Evolutionary conservation across 2,113 vertebrate genomes (phyloP), one percentile per base, ranked within the genome.

Genomic region (Notothenia rossii): DNA sequence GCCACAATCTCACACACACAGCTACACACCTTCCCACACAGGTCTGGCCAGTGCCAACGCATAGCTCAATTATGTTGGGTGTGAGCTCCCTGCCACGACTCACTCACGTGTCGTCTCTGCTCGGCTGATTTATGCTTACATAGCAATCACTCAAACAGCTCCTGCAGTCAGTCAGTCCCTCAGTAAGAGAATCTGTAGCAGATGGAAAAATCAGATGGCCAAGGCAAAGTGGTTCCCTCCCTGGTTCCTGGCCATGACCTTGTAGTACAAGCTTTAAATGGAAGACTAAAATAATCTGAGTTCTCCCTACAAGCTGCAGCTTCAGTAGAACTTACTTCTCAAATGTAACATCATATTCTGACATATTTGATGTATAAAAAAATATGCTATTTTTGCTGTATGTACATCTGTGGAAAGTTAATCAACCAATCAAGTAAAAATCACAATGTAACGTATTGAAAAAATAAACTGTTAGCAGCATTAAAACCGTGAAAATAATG

Each of bases 71-170:
- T 17, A 48, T 61, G n/a, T 54, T 14, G 20, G 54, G 75, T 46
- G 81, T 20, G 65, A 69, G 75, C 72, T 72, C 67, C 18, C 65
- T 56, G 43, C 69, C 59, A 63, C 25, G 4, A 15, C 71, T 88
- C 3, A 15, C 71, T 88, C 80, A 72, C 81, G 61, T 84, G 87
- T 82, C 75, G 2, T 71, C 75, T 87, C 60, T 51, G 6, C 64
- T 75, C 69, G 50, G 18, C 65, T 56, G 40, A 63, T 65, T 81
- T 71, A 22, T 77, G 79, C 77, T 75, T 43, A 72, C 50, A 66
- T 11, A 36, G 63, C 82, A 50, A 12, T 86, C 64, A 63, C 12
- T 79, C 70, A 18, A 36, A 66, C 29, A 7, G 61, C 43, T 72
- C 14, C 54, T 29, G 59, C 66, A 46, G 54, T 78, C 66, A 18